Evolutionary conservation across 2,888 invertebrate species (phyloP), one percentile per base, ranked within the genome.

Genomic region (Cerastis leucographa): DNA sequence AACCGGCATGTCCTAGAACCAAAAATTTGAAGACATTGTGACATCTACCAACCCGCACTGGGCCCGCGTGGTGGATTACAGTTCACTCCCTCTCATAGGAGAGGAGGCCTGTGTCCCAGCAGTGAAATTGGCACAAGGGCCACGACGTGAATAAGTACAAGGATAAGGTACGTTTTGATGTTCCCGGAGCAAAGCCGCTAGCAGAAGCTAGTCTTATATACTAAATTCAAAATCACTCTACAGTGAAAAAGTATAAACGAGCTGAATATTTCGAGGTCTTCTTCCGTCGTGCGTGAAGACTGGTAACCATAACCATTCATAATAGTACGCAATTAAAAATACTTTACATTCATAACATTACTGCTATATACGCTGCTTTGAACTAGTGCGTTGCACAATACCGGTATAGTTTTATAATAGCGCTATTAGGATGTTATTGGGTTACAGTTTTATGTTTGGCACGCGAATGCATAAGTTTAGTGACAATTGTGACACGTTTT

Each of bases 211-310:
- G 2, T 25, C 14, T 14, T 25, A 22, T 35, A 11, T 19, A n/a
- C 2, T 14, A 14, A 17, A 68, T 17, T 25, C 42, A 44, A 42
- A 14, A 42, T 14, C 65, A 65, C 17, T 17, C 29, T 22, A 44
- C 29, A 66, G 25, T 35, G 4, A 62, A 49, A 61, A 49, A 81
- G 77, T 35, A 78, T 68, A 64, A 80, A 70, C 17, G 51, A 61
- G 11, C 12, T 12, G 25, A 40, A 44, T 59, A 42, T n/a, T 25
- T 71, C 78, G 71, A 84, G 78, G 83, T 78, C 86, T 68, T 62
- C 62, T 54, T 56, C 14, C 25, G 42, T 74, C 83, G 42, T 44
- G 83, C 86, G 65, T 84, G 83, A 85, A 85, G 68, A 85, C 62
- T 61, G 25, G 42, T 46, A 22, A 25, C 7, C 65, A 67, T 82